A percentile compares a stretch with the other conserved stretches of the same genome.
These are phyloP conservation scores for Micrastur ruficollis DNA, from an alignment of 2,797 vertebrate genomes.

Conservation along the genomic window DNA sequence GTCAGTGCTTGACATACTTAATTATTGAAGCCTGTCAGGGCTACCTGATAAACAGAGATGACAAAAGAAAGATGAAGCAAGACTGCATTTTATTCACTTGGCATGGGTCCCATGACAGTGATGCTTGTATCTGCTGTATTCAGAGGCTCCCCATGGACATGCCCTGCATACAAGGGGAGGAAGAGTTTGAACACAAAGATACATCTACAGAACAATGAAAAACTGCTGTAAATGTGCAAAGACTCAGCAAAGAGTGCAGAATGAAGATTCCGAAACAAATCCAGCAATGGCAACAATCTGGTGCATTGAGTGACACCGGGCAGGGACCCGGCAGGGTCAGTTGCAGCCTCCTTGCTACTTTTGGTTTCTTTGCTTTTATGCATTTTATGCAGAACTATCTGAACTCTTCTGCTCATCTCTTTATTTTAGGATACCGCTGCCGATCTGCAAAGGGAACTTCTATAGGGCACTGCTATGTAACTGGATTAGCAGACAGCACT, in stretches of 20 bases:
- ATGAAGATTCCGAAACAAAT: neutral
- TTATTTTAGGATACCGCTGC: neutral
- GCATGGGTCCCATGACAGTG: neutral
- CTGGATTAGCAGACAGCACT: slow-evolving; percentile 5
- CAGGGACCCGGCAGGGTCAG: neutral
- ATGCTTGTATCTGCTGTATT: neutral
- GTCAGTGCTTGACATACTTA: neutral
- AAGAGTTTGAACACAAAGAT: neutral
- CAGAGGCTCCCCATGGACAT: neutral
- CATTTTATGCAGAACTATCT: neutral
- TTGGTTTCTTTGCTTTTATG: neutral
- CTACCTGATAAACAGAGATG: neutral
- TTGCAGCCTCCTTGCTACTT: neutral
- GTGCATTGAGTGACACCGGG: neutral
- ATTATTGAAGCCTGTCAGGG: slow-evolving; percentile 27
- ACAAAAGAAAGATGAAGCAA: slow-evolving; percentile 5
- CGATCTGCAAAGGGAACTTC: neutral
- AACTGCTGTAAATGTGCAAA: neutral
- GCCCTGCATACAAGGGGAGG: neutral
- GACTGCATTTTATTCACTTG: neutral
- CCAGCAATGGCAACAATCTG: neutral
- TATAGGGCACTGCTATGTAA: neutral
- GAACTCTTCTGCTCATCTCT: neutral
- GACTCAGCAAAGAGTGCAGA: neutral
- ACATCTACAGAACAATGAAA: neutral